Base-by-base conservation (phyloP, 2,888 invertebrate species). In the Agrotis segetum region DNA sequence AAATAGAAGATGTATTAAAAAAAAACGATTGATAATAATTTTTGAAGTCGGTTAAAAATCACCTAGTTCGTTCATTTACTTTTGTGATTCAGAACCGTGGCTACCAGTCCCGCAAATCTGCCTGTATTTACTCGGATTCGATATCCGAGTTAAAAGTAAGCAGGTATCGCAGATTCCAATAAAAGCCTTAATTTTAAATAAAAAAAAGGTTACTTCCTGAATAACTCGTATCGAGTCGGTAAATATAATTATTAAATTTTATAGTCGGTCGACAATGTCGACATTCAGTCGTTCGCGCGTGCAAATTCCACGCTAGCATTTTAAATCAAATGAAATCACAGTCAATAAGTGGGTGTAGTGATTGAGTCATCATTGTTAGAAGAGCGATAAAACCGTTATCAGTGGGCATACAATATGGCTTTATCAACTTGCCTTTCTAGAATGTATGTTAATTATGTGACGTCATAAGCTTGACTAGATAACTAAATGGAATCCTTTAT, bases 321-420 rank as follows among this genome's bases (percentile, higher is more conserved):
- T 46, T 34, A 14, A 70, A 72, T 62, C 21, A 80, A 80, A 80
- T 76, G 62, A 80, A 80, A 80, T 76, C 65, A 68, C 19, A 59
- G 56, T 46, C 34, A n/a, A 52, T 65, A 56, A 56, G 40, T 47
- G 34, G 52, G 53, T 56, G 62, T 60, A 62, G 29, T 68, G 29
- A 71, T 64, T 84, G 71, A 78, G 68, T 77, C 74, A 80, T 72
- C 66, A 40, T 70, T 77, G 77, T 74, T 74, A 67, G 34, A 59
- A 56, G 17, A 72, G 64, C 63, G 74, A 82, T 72, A 77, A 83
- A 66, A 64, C n/a, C 9, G 47, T 77, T 82, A 84, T 83, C 83
- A 70, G 77, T 84, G 69, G 79, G 85, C 50, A 77, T 66, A 68
- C 70, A 77, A 50, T 71, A 81, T 79, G 71, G 67, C 61, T 66